Evolutionary conservation across 2,113 vertebrate species (phyloP).

Genomic region (Ciconia maguari): DNA sequence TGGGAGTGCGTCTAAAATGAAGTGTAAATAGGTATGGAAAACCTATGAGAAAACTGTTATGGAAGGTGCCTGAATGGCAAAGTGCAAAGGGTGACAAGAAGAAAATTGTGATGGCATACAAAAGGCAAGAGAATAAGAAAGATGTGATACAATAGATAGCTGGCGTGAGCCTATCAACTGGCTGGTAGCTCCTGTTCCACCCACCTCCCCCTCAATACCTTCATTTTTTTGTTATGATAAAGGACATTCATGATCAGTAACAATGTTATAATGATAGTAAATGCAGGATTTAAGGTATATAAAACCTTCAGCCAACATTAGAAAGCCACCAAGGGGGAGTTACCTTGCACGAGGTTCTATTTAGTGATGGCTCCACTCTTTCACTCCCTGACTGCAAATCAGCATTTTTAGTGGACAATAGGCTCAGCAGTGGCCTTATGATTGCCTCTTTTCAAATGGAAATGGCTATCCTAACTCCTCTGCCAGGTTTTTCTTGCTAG

Average conservation of each 20-base stretch:
- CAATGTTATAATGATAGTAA: conserved; percentile 76
- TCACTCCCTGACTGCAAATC: conserved; percentile 90
- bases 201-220: conserved; percentile 62
- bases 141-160: conserved; percentile 65
- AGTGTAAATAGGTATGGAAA: conserved; percentile 48
- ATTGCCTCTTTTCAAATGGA: conserved; percentile 99
- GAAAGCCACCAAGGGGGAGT: conserved; percentile 75
- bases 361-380: conserved; percentile 79
- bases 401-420: conserved; percentile 92
- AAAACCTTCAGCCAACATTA: conserved; percentile 71
- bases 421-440: conserved; percentile 95
- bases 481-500: conserved; percentile 92
- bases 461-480: conserved; percentile 93
- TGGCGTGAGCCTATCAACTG: conserved; percentile 62
- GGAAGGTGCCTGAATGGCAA: conserved; percentile 2
- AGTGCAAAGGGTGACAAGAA: conserved; percentile 56
- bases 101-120: conserved; percentile 56
- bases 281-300: conserved; percentile 73
- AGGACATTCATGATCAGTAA: conserved; percentile 70
- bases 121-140: conserved; percentile 54
- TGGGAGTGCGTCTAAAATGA: conserved; percentile 36
- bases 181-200: conserved; percentile 53
- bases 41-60: neutral
- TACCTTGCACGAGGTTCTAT: conserved; percentile 84
- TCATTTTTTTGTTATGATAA: conserved; percentile 62